These are phyloP conservation scores for Protodeltote pygarga DNA, from an alignment of 2,888 invertebrate genomes.

Conservation along the genomic window DNA sequence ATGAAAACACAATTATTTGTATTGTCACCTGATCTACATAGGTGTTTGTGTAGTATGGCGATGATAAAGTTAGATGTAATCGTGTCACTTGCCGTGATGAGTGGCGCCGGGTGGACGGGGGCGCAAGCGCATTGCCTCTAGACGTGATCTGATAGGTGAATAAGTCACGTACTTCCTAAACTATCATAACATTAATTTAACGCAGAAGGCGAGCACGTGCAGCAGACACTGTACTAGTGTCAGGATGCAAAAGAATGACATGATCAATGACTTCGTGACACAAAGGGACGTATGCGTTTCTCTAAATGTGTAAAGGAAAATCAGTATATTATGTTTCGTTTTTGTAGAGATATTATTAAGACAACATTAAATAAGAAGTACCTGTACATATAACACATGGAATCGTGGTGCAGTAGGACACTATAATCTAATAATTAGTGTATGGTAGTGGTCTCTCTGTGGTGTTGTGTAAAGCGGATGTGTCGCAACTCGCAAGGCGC, in stretches of 20 bases:
- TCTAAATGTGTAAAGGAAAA: slow-evolving; percentile 8
- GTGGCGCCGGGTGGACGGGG: slow-evolving; percentile 35
- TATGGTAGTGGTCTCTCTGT: too few species aligned
- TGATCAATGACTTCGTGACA: slow-evolving; percentile 12
- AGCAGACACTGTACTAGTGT: slow-evolving; percentile 10
- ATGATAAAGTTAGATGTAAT: slow-evolving; percentile 65
- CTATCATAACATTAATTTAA: slow-evolving; percentile 61
- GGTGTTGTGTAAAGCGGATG: slow-evolving; percentile 56
- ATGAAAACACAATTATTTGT: slow-evolving; percentile 78
- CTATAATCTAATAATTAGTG: too few species aligned
- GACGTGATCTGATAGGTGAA: slow-evolving; percentile 68
- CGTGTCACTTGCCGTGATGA: slow-evolving; percentile 49
- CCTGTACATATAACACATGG: slow-evolving; percentile 4
- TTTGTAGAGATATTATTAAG: not conserved
- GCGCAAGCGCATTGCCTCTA: slow-evolving; percentile 37
- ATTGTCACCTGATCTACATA: slow-evolving; percentile 77
- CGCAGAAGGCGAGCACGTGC: slow-evolving; percentile 64
- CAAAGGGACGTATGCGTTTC: slow-evolving; percentile 6
- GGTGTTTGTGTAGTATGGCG: slow-evolving; percentile 66
- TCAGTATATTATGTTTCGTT: not conserved
- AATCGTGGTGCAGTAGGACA: slow-evolving; percentile 31
- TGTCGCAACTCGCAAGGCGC: slow-evolving; percentile 77
- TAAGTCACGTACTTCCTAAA: slow-evolving; percentile 73
- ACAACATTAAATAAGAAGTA: slow-evolving; percentile 33
- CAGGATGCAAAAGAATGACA: slow-evolving; percentile 2